A percentile compares a stretch with the other conserved stretches of the same genome.
phyloP scores from a whole-genome alignment of 2,797 vertebrate species.

The Oreochromis grahami region DNA sequence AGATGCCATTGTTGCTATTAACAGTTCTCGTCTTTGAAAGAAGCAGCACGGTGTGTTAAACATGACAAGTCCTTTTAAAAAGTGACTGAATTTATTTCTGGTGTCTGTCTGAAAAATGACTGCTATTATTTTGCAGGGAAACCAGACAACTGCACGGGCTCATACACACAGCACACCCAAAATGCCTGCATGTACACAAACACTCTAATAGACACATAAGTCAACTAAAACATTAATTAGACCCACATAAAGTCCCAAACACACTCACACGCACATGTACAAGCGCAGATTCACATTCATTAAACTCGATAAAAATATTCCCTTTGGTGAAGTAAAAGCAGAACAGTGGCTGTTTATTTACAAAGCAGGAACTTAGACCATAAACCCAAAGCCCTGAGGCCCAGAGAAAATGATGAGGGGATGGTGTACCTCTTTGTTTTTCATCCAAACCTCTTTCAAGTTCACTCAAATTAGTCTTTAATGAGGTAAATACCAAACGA shows the following conservation, averaged over 20 bases:
- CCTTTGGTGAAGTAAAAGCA: conserved; percentile 26
- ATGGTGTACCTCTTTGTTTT: conserved; percentile 21
- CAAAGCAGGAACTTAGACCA: conserved; percentile 29
- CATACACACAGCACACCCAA: background rate
- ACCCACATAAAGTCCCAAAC: conserved; percentile 5
- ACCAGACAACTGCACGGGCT: background rate
- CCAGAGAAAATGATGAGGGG: conserved; percentile 17
- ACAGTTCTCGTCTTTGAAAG: background rate
- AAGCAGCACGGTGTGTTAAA: background rate
- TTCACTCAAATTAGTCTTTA: conserved; percentile 16
- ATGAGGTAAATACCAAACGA: conserved; percentile 20
- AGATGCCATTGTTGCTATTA: background rate
- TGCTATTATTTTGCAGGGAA: conserved; percentile 5
- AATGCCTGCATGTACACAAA: background rate
- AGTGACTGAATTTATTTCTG: background rate
- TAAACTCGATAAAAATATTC: conserved; percentile 16
- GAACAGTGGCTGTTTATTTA: conserved; percentile 49
- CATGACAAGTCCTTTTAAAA: conserved; percentile 6
- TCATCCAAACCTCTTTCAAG: conserved; percentile 29
- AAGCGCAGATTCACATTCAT: conserved; percentile 11
- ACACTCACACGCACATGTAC: background rate
- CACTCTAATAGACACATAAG: background rate
- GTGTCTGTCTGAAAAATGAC: conserved; percentile 3
- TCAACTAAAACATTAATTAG: conserved; percentile 34
- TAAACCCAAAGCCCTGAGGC: conserved; percentile 37